These are phyloP conservation scores for Rosalia funebris DNA, from an alignment of 2,888 invertebrate species.

Conservation along the genomic window DNA sequence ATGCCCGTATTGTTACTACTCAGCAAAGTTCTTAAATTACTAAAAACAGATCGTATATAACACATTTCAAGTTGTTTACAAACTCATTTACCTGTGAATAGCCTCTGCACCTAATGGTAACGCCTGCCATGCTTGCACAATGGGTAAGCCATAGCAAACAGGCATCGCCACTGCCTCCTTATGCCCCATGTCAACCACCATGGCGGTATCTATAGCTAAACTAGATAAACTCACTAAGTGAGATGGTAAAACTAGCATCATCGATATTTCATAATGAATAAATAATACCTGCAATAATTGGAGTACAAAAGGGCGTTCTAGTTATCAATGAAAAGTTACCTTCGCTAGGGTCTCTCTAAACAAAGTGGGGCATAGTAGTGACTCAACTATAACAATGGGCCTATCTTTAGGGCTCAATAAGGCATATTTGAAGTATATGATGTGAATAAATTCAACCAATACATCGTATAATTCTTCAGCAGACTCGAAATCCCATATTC, in stretches of 20 bases:
- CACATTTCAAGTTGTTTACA: background rate
- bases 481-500: constrained; percentile 73
- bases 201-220: constrained; percentile 81
- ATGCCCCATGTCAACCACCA: constrained; percentile 91
- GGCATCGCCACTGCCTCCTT: constrained; percentile 83
- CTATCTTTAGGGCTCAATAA: constrained; percentile 94
- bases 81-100: constrained; percentile 69
- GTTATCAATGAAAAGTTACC: too few species aligned
- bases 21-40: constrained; percentile 61
- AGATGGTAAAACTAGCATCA: constrained; percentile 75
- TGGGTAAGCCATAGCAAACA: constrained; percentile 87
- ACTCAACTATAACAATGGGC: constrained; percentile 91
- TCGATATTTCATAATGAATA: constrained; percentile 86
- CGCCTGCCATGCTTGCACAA: constrained; percentile 85
- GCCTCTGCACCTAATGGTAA: constrained; percentile 81
- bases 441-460: constrained; percentile 87
- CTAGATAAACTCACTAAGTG: constrained; percentile 87
- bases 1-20: constrained; percentile 65
- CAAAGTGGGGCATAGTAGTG: constrained; percentile 81
- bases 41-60: constrained; percentile 38
- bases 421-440: constrained; percentile 90
- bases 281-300: constrained; percentile 71
- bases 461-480: constrained; percentile 82
- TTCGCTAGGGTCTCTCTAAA: constrained; percentile 90
- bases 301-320: too few species aligned